These are phyloP conservation scores for Esox lucius DNA, from an alignment of 2,797 vertebrate genomes.

Conservation along the genomic window DNA sequence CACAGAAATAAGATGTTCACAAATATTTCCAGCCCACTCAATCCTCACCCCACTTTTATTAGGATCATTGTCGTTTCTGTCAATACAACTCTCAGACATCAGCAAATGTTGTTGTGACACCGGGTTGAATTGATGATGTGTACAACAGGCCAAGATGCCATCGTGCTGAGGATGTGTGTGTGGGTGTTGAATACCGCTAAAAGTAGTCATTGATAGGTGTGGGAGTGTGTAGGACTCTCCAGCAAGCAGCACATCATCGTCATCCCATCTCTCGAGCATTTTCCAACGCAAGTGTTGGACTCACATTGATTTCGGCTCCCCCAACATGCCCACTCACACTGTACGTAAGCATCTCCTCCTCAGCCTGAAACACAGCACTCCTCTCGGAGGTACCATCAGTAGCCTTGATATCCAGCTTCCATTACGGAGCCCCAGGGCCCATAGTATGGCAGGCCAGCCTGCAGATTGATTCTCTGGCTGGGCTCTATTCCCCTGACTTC, in stretches of 20 bases:
- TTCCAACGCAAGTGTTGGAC: slow-evolving; percentile 50
- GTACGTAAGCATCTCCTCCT: slow-evolving; percentile 62
- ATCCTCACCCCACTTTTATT: neutral
- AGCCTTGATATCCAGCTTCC: neutral
- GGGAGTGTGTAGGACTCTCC: slow-evolving; percentile 36
- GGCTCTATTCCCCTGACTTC: slow-evolving; percentile 42
- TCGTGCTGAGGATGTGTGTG: slow-evolving; percentile 47
- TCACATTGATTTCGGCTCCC: slow-evolving; percentile 50
- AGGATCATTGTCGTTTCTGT: neutral
- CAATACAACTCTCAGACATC: neutral
- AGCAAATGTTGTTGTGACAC: neutral
- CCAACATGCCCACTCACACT: slow-evolving; percentile 62
- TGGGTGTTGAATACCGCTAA: slow-evolving; percentile 39
- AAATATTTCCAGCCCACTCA: neutral
- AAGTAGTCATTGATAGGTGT: slow-evolving; percentile 39
- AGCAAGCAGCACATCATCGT: slow-evolving; percentile 40
- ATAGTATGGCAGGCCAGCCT: neutral
- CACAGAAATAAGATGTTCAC: too few relatives aligned
- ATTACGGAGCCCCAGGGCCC: neutral
- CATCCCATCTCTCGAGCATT: slow-evolving; percentile 44
- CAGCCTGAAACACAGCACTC: slow-evolving; percentile 1
- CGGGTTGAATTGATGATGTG: slow-evolving; percentile 23
- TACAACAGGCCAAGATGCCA: slow-evolving; percentile 30
- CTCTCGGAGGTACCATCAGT: neutral
- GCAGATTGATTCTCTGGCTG: slow-evolving; percentile 13